phyloP scores from a whole-genome alignment of 2,113 vertebrate genomes.

The Apeltes quadracus region DNA sequence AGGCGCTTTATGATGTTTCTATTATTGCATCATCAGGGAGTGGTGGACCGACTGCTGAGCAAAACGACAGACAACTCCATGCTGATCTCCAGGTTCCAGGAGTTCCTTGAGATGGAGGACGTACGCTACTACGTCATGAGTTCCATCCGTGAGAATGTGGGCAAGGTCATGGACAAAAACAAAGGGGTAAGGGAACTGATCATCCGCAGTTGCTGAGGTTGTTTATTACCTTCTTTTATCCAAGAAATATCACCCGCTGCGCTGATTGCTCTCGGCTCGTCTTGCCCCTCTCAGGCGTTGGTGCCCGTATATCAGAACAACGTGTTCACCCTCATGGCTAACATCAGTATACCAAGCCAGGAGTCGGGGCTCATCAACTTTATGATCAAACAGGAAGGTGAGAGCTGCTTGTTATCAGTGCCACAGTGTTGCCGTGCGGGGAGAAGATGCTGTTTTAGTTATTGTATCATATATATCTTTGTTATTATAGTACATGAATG shows the following conservation, averaged over 20 bases:
- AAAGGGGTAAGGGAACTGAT: constrained; percentile 79
- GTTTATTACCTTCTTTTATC: background rate
- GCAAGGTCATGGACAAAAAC: constrained; percentile 78
- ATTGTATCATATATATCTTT: too few relatives aligned
- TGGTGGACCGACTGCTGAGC: constrained; percentile 84
- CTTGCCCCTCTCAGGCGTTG: constrained; percentile 59
- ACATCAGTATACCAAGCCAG: constrained; percentile 84
- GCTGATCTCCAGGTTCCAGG: constrained; percentile 89
- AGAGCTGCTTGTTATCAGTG: constrained; percentile 40
- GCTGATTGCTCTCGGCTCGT: background rate
- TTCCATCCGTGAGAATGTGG: constrained; percentile 68
- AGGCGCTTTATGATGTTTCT: constrained; percentile 7
- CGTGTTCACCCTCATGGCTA: constrained; percentile 84
- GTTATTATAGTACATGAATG: background rate
- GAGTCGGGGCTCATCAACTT: constrained; percentile 80
- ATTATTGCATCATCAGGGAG: constrained; percentile 68
- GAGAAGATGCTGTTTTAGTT: background rate
- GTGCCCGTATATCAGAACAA: constrained; percentile 85
- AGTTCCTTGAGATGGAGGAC: constrained; percentile 88
- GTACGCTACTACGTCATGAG: constrained; percentile 90
- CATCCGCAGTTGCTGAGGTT: background rate
- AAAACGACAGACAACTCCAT: constrained; percentile 75
- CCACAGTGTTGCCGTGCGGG: background rate
- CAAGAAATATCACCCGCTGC: background rate
- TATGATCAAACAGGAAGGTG: constrained; percentile 85